These are phyloP conservation scores for Platerodrilus igneus DNA, from an alignment of 2,888 invertebrate genomes.

Conservation along the genomic window DNA sequence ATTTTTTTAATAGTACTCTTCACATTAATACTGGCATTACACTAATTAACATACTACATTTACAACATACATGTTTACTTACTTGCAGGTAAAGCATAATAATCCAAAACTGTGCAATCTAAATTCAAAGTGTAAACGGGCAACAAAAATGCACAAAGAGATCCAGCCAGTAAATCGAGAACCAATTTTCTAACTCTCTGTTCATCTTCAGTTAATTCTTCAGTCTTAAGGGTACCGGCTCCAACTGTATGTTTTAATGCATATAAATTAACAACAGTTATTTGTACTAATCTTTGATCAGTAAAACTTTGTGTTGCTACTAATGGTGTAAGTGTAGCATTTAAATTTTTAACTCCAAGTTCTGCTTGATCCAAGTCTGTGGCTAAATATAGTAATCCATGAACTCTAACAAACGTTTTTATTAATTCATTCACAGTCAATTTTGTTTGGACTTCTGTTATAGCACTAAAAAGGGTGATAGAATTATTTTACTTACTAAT, in stretches of 20 bases:
- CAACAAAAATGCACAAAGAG: conserved; percentile 63
- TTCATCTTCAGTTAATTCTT: conserved; percentile 56
- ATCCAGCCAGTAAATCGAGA: conserved; percentile 60
- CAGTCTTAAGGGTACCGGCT: conserved; percentile 46
- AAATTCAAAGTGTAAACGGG: conserved; percentile 67
- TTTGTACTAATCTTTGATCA: conserved; percentile 69
- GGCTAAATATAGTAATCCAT: conserved; percentile 53
- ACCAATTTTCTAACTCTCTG: conserved; percentile 55
- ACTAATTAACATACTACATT: conserved; percentile 3
- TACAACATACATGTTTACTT: conserved; percentile 37
- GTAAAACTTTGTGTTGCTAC: conserved; percentile 76
- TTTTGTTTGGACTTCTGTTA: conserved; percentile 54
- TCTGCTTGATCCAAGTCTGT: conserved; percentile 59
- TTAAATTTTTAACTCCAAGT: conserved; percentile 59
- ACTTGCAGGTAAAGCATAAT: conserved; percentile 67
- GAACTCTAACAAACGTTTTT: conserved; percentile 59
- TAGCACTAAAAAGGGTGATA: conserved; percentile 38
- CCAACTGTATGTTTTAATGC: conserved; percentile 59
- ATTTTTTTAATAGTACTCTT: too few relatives aligned
- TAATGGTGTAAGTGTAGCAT: conserved; percentile 67
- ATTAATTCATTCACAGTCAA: conserved; percentile 57
- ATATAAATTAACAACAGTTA: conserved; percentile 73
- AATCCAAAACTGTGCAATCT: conserved; percentile 57
- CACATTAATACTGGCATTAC: conserved; percentile 8
- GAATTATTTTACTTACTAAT: too few relatives aligned